phyloP scores from a whole-genome alignment of 2,113 vertebrate species.

The Bubo blakistoni region DNA sequence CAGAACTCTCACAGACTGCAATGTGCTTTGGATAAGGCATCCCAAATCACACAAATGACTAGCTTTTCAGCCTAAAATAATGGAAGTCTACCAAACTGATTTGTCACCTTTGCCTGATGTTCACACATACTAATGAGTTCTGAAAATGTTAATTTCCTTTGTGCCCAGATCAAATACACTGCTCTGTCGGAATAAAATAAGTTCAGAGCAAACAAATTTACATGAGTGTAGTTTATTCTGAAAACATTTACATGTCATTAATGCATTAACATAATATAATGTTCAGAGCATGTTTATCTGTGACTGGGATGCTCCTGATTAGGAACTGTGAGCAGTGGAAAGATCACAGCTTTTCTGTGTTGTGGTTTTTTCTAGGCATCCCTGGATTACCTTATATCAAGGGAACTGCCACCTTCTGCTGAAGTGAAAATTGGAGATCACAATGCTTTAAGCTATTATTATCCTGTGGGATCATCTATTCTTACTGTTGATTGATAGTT shows the following conservation, averaged over 20 bases:
- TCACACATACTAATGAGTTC: conserved; percentile 49
- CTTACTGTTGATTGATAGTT: background rate
- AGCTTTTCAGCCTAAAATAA: conserved; percentile 13
- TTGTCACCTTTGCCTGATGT: conserved; percentile 39
- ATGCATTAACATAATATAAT: conserved; percentile 53
- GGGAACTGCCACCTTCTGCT: background rate
- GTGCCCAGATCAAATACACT: conserved; percentile 45
- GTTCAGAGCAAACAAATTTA: conserved; percentile 57
- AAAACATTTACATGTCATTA: conserved; percentile 65
- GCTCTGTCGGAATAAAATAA: conserved; percentile 28
- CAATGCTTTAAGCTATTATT: background rate
- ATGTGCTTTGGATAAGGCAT: background rate
- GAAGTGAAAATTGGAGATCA: background rate
- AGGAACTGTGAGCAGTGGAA: background rate
- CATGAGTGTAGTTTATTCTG: conserved; percentile 42
- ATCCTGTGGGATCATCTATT: background rate
- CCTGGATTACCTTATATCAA: background rate
- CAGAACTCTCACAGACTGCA: background rate
- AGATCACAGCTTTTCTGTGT: background rate
- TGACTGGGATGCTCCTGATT: background rate
- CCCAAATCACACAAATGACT: background rate
- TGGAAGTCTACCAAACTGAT: conserved; percentile 1
- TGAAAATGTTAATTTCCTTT: conserved; percentile 64
- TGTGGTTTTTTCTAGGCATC: background rate
- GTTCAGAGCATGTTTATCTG: background rate